Evolutionary conservation across 2,888 invertebrate species (phyloP), one percentile per base, ranked within the genome.

Genomic region (Venustoraphidia nigricollis): DNA sequence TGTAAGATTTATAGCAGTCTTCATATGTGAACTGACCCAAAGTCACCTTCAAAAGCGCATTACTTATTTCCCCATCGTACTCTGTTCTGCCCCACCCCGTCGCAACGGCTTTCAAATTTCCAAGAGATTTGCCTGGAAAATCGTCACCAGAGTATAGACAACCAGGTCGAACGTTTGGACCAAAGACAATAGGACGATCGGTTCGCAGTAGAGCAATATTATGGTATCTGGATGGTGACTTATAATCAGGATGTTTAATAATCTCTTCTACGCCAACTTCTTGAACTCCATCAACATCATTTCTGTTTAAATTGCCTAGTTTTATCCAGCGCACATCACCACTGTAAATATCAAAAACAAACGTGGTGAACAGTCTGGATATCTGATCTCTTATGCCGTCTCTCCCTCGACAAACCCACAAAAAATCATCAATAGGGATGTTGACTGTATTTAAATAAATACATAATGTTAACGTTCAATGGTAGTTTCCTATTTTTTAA

Each of bases 31-130:
- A 69, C 9, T 67, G 59, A 1, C 62, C 61, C 10, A 79, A 58
- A 2, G 64, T 66, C 0, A 77, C 76, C 59, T 76, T 76, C 9
- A 69, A 57, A 46, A 79, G 58, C 52, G 66, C 62, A 10, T 61
- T 58, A 49, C 62, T 65, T 3, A 46, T 45, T 3, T 46, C 50
- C 3, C 59, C 62, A 41, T 64, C 61, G 38, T 54, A 66, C 10
- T 58, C 60, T 1, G 62, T 65, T 10, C 62, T 57, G 1, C 77
- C 71, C 72, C 72, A 72, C 17, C 72, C 71, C 17, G 66, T 62
- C 2, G 70, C 70, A 1, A 70, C 58, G 0, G 64, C 66, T 39
- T 2, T 11, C 1, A 52, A 55, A 4, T 57, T 52, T 0, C 53
- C 53, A 0, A 64, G 55, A 10, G 60, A 52, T n/a, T 17, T n/a